Evolutionary conservation across 92 coral and sea anemone species (phyloP).

Genomic region (Paramuricea clavata): DNA sequence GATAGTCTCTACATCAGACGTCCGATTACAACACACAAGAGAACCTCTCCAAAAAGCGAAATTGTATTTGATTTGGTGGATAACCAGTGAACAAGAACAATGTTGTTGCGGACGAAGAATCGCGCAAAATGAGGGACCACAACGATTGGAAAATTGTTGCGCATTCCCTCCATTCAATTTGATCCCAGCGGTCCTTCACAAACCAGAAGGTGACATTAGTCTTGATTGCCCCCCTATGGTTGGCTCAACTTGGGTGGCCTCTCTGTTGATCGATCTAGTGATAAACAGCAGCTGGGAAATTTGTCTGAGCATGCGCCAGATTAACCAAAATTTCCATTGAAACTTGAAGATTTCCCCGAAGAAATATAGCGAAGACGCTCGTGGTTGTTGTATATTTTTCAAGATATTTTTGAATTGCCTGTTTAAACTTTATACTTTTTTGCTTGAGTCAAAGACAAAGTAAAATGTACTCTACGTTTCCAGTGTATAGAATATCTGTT

Average conservation of each 20-base stretch:
- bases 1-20: not conserved
- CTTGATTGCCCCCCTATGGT: no score
- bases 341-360: no score
- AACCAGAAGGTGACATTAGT: not conserved
- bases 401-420: no score
- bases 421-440: no score
- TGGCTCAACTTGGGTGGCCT: not conserved
- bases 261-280: not conserved
- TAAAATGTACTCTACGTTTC: no score
- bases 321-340: no score
- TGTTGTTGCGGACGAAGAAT: not conserved
- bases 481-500: no score
- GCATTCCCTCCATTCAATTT: conserved; percentile 13
- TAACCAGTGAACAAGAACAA: not conserved
- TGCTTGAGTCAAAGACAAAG: no score
- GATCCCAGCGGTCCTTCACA: conserved; percentile 10
- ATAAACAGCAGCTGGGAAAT: no score
- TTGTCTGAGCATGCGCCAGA: no score
- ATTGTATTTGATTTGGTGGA: conserved; percentile 13
- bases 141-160: conserved; percentile 6
- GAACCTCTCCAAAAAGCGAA: not conserved
- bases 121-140: not conserved
- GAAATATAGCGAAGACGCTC: no score
- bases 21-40: conserved; percentile 19
- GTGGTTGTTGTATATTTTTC: no score